Percentiles rank a stretch among this genome's conserved stretches.
phyloP scores from a whole-genome alignment of 2,797 vertebrate genomes.

The Borostomias antarcticus region DNA sequence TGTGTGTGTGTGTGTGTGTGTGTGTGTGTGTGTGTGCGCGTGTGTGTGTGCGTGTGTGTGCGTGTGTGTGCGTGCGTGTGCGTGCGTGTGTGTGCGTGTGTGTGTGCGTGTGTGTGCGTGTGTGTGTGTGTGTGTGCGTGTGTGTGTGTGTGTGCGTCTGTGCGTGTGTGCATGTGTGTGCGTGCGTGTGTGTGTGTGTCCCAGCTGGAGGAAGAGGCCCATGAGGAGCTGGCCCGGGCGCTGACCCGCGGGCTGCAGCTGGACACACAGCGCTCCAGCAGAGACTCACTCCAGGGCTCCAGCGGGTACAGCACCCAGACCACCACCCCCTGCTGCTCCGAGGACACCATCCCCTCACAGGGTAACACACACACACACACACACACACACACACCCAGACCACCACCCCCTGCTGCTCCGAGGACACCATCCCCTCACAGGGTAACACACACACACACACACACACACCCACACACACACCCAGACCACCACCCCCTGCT shows the following conservation, averaged over 20 bases:
- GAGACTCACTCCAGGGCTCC: slow-evolving; percentile 90
- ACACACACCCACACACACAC: too few species aligned
- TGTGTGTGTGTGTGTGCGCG: too few species aligned
- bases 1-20: too few species aligned
- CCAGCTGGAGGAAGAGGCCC: slow-evolving; percentile 80
- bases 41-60: too few species aligned
- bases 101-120: too few species aligned
- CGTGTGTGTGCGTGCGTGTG: too few species aligned
- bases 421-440: too few species aligned
- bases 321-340: slow-evolving; percentile 89
- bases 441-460: too few species aligned
- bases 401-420: too few species aligned
- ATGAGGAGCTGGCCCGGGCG: slow-evolving; percentile 84
- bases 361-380: slow-evolving; percentile 63
- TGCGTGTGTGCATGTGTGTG: neutral
- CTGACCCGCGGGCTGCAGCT: slow-evolving; percentile 85
- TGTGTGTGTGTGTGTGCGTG: slow-evolving; percentile 1
- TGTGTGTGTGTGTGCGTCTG: neutral
- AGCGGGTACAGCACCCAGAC: slow-evolving; percentile 95
- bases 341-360: slow-evolving; percentile 88
- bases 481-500: too few species aligned
- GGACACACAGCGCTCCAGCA: slow-evolving; percentile 87
- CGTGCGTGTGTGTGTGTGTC: slow-evolving; percentile 43
- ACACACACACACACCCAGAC: neutral
- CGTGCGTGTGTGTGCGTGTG: too few species aligned